Evolutionary conservation across 1,140 invertebrate species (phyloP), one percentile per base, ranked within the genome.

Genomic region (Glomeris maerens): DNA sequence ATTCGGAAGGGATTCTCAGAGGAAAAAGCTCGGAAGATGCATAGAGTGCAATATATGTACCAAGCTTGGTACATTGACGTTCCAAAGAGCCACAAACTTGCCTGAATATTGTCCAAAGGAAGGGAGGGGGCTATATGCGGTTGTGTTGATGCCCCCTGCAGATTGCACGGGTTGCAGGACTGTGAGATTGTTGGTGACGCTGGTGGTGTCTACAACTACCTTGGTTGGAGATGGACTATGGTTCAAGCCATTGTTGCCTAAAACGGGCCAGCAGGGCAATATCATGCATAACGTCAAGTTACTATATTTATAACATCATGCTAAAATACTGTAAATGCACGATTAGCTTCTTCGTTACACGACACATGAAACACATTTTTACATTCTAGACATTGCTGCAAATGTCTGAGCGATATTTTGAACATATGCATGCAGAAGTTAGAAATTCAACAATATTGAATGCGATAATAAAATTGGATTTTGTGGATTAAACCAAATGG

Each of bases 41-140:
- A 70, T 73, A 80, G 77, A 52, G 78, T 73, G 39, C 77, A 76
- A 41, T 63, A 75, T 72, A 66, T 72, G 44, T 28, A 29, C 48
- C 22, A 52, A 50, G 47, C 36, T 49, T 40, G 47, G 49, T 45
- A 50, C 48, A 47, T 52, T 47, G 45, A 52, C 50, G 29, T 55
- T 51, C 52, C 46, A 52, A 38, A 53, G 53, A 48, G 48, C 53
- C 14, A 41, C 46, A 49, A 49, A 55, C 52, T 59, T 59, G 56
- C 58, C 54, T 54, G 57, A 48, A 38, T 57, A 58, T 45, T 58
- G 59, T 27, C 54, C 50, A 25, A 50, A 51, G n/a, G 57, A 44
- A 44, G 54, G 53, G 20, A 55, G 52, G 25, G 52, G 47, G 41
- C 42, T 42, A 49, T 51, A 47, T 41, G 56, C 36, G 50, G 41